These are phyloP conservation scores for Tiliqua scincoides DNA, from an alignment of 2,113 vertebrate genomes.

Conservation along the genomic window DNA sequence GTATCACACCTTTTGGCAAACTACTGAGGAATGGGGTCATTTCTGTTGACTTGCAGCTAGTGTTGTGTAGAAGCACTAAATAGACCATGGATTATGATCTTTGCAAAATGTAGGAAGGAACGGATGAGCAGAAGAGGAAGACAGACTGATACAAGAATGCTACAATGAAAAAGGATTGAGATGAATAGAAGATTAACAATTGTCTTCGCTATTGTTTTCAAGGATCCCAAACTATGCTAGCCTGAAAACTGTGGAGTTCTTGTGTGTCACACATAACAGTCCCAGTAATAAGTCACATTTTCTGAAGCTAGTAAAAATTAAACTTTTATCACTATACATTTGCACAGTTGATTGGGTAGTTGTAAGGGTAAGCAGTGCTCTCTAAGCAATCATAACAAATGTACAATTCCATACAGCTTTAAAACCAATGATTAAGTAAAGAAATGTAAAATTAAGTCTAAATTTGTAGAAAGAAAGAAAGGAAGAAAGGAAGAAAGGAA, in stretches of 20 bases:
- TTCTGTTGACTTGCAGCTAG: too few relatives aligned
- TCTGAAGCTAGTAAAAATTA: neutral
- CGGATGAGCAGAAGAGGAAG: too few relatives aligned
- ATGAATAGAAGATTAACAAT: too few relatives aligned
- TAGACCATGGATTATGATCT: too few relatives aligned
- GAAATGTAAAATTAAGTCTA: neutral
- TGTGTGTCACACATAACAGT: neutral
- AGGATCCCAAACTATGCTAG: neutral
- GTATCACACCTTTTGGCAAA: too few relatives aligned
- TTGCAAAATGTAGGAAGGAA: too few relatives aligned
- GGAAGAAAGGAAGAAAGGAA: neutral
- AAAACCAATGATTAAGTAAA: neutral
- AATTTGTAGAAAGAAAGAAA: neutral
- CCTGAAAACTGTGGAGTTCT: neutral
- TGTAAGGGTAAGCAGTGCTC: neutral
- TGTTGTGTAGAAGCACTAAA: too few relatives aligned
- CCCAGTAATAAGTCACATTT: neutral
- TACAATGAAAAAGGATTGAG: too few relatives aligned
- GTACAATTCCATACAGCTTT: slow-evolving; percentile 9
- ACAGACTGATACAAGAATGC: too few relatives aligned
- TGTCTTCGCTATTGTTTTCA: neutral
- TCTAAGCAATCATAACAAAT: neutral
- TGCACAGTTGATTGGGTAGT: neutral
- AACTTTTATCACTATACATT: neutral
- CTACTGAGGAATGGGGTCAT: too few relatives aligned